Percentiles rank a stretch among this genome's conserved stretches.
phyloP scores from a whole-genome alignment of 2,113 vertebrate genomes.

The Alectura lathami region DNA sequence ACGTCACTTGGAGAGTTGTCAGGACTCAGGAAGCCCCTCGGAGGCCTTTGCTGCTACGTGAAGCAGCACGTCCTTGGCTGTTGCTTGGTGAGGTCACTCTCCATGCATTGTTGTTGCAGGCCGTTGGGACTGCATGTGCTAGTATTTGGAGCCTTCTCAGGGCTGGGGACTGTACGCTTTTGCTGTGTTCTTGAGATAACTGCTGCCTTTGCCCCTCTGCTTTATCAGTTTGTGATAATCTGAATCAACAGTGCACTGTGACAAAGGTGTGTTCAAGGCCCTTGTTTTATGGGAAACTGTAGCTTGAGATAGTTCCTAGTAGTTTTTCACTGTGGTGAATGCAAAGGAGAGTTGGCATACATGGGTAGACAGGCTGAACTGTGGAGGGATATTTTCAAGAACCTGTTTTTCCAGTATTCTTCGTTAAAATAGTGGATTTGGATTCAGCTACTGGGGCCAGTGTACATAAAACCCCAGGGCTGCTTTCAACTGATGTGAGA shows the following conservation, averaged over 20 bases:
- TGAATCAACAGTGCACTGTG: neutral
- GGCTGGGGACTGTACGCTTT: neutral
- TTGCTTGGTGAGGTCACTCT: neutral
- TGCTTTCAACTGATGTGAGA: neutral
- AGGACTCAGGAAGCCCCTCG: rapidly evolving
- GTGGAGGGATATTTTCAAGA: neutral
- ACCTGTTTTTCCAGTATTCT: neutral
- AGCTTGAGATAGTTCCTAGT: neutral
- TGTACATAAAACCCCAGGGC: neutral
- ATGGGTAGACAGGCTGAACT: neutral
- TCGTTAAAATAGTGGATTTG: neutral
- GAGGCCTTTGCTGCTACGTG: neutral
- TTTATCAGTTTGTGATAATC: neutral
- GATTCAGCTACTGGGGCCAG: neutral
- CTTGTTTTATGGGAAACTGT: neutral
- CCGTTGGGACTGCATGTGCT: rapidly evolving
- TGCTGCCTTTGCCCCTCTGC: neutral
- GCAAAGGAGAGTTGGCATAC: neutral
- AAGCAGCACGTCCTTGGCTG: neutral
- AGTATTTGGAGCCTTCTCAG: neutral
- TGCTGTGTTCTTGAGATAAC: neutral
- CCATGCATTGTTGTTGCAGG: neutral
- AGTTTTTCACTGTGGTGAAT: neutral
- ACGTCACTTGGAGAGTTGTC: neutral
- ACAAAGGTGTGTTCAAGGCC: neutral